phyloP scores from a whole-genome alignment of 2,888 invertebrate species.

The Sinotaia quadrata region DNA sequence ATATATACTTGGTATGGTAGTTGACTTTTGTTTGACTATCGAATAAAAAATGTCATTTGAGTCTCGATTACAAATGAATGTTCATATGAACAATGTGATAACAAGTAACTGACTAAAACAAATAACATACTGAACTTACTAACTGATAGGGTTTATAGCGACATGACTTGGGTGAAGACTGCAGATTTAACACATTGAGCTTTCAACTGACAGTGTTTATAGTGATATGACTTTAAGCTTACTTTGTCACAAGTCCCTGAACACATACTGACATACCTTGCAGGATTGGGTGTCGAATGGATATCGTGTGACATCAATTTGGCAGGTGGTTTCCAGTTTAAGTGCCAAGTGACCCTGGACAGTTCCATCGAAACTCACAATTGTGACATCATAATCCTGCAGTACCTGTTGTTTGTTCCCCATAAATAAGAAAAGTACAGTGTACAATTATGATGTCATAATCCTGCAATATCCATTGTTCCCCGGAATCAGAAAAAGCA shows the following conservation, averaged over 20 bases:
- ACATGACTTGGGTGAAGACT: too few relatives aligned
- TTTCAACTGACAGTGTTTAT: neutral
- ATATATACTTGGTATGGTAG: too few relatives aligned
- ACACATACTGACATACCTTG: constrained; percentile 1
- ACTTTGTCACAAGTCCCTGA: too few relatives aligned
- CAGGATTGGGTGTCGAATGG: constrained; percentile 8
- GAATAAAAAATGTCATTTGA: too few relatives aligned
- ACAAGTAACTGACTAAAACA: too few relatives aligned
- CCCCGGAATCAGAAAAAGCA: neutral
- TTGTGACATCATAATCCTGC: neutral
- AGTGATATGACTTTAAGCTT: too few relatives aligned
- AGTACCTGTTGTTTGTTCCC: neutral
- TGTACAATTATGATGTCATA: neutral
- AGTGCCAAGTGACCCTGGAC: neutral
- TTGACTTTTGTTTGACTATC: too few relatives aligned
- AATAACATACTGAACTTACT: too few relatives aligned
- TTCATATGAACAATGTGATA: too few relatives aligned
- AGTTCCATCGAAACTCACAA: neutral
- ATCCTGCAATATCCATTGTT: neutral
- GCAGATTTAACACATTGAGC: constrained; percentile 1
- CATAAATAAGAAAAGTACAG: neutral
- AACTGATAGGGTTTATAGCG: too few relatives aligned
- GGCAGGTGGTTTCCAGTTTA: neutral
- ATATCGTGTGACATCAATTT: constrained; percentile 1
- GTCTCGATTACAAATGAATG: too few relatives aligned